phyloP scores from a whole-genome alignment of 1,140 invertebrate genomes.

The Proales similis region DNA sequence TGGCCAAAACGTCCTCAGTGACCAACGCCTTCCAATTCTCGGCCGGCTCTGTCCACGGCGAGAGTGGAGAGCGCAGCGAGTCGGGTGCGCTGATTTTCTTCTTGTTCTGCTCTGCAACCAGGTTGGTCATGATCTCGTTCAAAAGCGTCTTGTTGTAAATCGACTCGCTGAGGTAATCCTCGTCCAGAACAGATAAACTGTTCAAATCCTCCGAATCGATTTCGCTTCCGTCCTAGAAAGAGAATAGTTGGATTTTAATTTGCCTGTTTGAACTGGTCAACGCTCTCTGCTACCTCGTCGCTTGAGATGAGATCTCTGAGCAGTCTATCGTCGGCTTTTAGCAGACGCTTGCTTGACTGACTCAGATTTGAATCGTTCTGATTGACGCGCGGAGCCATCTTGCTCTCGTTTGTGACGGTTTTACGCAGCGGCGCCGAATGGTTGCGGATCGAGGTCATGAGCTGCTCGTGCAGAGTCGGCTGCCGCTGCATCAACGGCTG shows the following conservation, averaged over 20 bases:
- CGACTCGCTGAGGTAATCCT: slow-evolving; percentile 7
- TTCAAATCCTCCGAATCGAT: slow-evolving; percentile 21
- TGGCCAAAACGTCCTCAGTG: slow-evolving; percentile 2
- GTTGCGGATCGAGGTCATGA: slow-evolving; percentile 75
- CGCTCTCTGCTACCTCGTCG: neutral
- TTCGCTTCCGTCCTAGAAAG: slow-evolving; percentile 13
- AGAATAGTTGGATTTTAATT: neutral
- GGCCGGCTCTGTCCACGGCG: slow-evolving; percentile 11
- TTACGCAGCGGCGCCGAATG: slow-evolving; percentile 55
- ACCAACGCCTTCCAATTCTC: slow-evolving; percentile 17
- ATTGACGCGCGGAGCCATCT: too few species aligned
- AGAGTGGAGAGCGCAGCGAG: slow-evolving; percentile 6
- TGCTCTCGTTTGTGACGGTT: neutral
- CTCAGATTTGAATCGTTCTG: slow-evolving; percentile 26
- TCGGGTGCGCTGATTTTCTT: slow-evolving; percentile 23
- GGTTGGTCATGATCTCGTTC: neutral
- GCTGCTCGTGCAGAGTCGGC: slow-evolving; percentile 49
- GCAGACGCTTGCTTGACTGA: slow-evolving; percentile 17
- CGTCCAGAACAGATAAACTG: slow-evolving; percentile 15
- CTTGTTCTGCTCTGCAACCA: neutral
- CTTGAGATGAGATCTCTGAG: slow-evolving; percentile 21
- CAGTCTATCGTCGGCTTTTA: slow-evolving; percentile 30
- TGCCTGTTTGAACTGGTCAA: too few species aligned
- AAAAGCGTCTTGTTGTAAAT: neutral
- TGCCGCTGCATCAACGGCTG: neutral